Conservation (phyloP, 2,113 vertebrate genomes). For the Gasterosteus aculeatus region DNA sequence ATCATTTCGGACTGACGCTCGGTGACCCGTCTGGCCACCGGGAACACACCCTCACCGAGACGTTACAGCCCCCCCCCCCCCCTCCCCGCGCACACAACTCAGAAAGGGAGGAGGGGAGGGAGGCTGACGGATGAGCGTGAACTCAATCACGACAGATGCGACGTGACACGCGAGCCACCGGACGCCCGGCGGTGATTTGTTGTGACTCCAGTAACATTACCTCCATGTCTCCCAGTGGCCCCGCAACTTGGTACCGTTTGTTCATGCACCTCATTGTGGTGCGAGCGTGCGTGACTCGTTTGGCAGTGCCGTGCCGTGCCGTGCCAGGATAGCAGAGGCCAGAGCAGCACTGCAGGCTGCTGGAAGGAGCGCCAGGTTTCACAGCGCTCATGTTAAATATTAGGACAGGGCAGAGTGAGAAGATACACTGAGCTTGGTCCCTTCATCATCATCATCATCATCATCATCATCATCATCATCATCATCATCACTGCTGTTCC, state of each 20-base stretch:
- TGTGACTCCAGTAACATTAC: conserved; percentile 12
- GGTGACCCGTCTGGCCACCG: conserved; percentile 42
- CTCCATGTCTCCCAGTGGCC: neutral
- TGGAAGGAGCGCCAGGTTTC: conserved; percentile 9
- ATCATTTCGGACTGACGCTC: conserved; percentile 40
- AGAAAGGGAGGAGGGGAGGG: neutral
- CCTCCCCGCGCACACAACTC: neutral
- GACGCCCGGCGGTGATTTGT: conserved; percentile 27
- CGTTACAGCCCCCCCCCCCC: neutral
- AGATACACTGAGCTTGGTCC: neutral
- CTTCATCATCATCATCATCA: neutral
- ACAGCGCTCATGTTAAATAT: neutral
- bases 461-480: neutral
- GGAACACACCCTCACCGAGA: conserved; percentile 43
- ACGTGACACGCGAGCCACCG: conserved; percentile 38
- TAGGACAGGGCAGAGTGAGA: neutral
- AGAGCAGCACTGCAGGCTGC: conserved; percentile 16
- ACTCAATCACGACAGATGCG: conserved; percentile 36
- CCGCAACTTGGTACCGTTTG: conserved; percentile 9
- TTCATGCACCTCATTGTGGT: conserved; percentile 33
- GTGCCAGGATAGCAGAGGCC: conserved; percentile 8
- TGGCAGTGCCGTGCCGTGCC: conserved; percentile 18
- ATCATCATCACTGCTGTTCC: no score
- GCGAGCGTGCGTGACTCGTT: conserved; percentile 30
- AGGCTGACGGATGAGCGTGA: conserved; percentile 26